These are phyloP conservation scores for Bombus huntii DNA, from an alignment of 1,140 invertebrate genomes.

Conservation along the genomic window DNA sequence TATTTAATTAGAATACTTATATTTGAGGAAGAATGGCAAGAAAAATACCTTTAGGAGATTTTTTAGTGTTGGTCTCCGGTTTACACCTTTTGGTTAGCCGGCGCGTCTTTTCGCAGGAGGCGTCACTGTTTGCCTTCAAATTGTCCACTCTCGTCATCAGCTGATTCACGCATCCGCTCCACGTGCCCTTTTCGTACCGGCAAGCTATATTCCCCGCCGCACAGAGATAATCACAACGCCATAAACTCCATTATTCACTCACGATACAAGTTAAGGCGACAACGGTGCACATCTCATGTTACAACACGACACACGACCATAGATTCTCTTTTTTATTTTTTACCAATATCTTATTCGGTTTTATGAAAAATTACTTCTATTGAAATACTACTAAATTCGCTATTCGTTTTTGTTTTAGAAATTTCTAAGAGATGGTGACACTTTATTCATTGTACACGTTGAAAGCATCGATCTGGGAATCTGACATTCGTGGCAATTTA, in stretches of 20 bases:
- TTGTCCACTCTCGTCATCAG: conserved; percentile 88
- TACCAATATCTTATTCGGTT: neutral
- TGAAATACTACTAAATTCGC: neutral
- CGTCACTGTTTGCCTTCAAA: conserved; percentile 89
- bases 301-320: neutral
- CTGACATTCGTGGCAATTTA: neutral
- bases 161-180: conserved; percentile 87
- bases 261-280: conserved; percentile 4
- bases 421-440: neutral
- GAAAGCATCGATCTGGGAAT: neutral
- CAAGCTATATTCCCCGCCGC: conserved; percentile 84
- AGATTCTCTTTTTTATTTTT: neutral
- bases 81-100: conserved; percentile 90
- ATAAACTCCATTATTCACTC: conserved; percentile 61
- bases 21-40: neutral
- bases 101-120: conserved; percentile 88
- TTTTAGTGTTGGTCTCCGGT: conserved; percentile 85
- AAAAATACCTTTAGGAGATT: conserved; percentile 82
- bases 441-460: neutral
- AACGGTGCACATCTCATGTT: conserved; percentile 12
- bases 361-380: neutral
- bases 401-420: neutral
- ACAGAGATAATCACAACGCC: conserved; percentile 68
- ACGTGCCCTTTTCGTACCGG: conserved; percentile 90
- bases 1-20: neutral